Percentiles rank a stretch among this genome's conserved stretches.
Conservation (phyloP, 2,113 vertebrate species). For the Vicugna pacos region DNA sequence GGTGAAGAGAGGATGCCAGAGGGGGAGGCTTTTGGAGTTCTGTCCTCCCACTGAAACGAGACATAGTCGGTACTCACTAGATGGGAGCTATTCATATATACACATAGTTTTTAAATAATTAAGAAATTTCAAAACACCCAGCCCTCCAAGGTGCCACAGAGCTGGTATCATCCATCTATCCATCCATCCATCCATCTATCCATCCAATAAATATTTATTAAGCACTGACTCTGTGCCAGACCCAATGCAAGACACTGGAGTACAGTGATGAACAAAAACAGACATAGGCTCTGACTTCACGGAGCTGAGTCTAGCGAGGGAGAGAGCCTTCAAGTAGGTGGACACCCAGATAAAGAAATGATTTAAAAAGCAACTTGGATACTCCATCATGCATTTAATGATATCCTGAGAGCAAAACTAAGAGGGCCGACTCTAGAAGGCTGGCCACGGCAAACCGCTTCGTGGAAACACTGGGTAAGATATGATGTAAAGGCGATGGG, state of each 20-base stretch:
- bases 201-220: background rate
- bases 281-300: background rate
- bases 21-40: background rate
- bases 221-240: background rate
- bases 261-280: background rate
- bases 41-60: background rate
- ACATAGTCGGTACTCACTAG: background rate
- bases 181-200: background rate
- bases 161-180: background rate
- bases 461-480: background rate
- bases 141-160: background rate
- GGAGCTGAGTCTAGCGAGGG: background rate
- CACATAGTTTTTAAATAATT: background rate
- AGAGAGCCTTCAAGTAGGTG: background rate
- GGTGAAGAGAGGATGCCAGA: background rate
- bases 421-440: background rate
- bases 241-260: background rate
- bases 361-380: background rate
- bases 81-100: background rate
- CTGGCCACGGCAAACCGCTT: background rate
- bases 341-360: background rate
- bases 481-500: background rate
- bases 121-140: constrained; percentile 20
- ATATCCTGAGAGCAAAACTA: background rate
- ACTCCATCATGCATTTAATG: background rate